Evolutionary conservation across 2,888 invertebrate species (phyloP).

Genomic region (Drosophila aldrichi): DNA sequence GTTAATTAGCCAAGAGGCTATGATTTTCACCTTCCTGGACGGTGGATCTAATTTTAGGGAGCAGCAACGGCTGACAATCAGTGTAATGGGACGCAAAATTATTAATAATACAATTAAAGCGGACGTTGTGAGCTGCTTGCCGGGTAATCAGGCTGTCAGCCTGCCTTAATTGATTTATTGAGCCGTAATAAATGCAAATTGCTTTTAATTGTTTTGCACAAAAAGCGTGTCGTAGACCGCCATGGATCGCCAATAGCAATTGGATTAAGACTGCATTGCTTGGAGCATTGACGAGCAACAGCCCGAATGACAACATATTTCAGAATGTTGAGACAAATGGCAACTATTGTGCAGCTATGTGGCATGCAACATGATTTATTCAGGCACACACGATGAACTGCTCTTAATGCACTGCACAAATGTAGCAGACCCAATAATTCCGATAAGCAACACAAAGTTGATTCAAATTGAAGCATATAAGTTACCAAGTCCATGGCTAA

Average conservation of each 20-base stretch:
- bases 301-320: slow-evolving; percentile 16
- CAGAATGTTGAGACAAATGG: background rate
- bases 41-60: slow-evolving; percentile 30
- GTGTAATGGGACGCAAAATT: slow-evolving; percentile 64
- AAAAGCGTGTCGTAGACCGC: slow-evolving; percentile 41
- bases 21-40: slow-evolving; percentile 34
- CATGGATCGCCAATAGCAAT: slow-evolving; percentile 2
- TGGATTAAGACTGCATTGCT: too few species aligned
- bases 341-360: too few species aligned
- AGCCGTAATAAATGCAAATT: slow-evolving; percentile 68
- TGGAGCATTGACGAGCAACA: too few species aligned
- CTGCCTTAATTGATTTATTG: slow-evolving; percentile 67
- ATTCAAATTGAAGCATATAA: background rate
- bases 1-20: slow-evolving; percentile 40
- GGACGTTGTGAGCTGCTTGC: background rate
- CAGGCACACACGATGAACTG: too few species aligned
- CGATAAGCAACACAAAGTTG: background rate
- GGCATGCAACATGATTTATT: too few species aligned
- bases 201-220: slow-evolving; percentile 36
- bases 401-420: too few species aligned
- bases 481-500: background rate
- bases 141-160: too few species aligned
- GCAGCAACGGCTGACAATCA: slow-evolving; percentile 44
- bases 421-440: background rate
- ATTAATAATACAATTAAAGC: slow-evolving; percentile 63